A percentile compares a stretch with the other conserved stretches of the same genome.
Evolutionary conservation across 2,797 vertebrate species (phyloP).

Genomic region (Sebastolobus altivelis): DNA sequence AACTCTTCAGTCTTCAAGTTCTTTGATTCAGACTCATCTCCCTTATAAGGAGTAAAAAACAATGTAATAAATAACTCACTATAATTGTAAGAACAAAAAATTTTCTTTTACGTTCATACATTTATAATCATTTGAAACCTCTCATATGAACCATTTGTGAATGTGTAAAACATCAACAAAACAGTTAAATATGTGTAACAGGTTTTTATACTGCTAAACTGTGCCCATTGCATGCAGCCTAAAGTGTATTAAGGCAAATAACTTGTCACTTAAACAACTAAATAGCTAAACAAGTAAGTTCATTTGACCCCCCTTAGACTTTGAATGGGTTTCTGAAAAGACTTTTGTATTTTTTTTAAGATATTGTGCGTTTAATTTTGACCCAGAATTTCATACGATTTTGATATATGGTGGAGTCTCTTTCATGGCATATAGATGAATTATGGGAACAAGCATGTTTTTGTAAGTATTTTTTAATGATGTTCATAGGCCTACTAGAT

Average conservation of each 20-base stretch:
- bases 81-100: neutral
- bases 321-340: neutral
- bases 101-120: neutral
- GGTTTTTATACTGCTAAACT: neutral
- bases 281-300: neutral
- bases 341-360: slow-evolving; percentile 52
- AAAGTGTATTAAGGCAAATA: neutral
- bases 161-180: neutral
- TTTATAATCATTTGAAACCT: neutral
- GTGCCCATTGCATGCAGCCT: neutral
- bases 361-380: slow-evolving; percentile 19
- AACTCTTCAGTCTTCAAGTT: neutral
- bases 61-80: neutral
- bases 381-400: slow-evolving; percentile 40
- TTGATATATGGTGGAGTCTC: slow-evolving; percentile 39
- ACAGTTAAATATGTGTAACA: neutral
- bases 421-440: neutral
- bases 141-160: neutral
- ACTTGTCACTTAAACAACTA: neutral
- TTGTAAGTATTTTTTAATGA: slow-evolving; percentile 49
- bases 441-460: slow-evolving; percentile 25
- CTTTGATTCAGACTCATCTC: too few relatives aligned
- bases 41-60: too few relatives aligned
- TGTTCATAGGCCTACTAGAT: neutral
- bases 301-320: neutral